A percentile compares a stretch with the other conserved stretches of the same genome.
phyloP scores from a whole-genome alignment of 1,140 invertebrate species.

The Stratiolaelaps scimitus region DNA sequence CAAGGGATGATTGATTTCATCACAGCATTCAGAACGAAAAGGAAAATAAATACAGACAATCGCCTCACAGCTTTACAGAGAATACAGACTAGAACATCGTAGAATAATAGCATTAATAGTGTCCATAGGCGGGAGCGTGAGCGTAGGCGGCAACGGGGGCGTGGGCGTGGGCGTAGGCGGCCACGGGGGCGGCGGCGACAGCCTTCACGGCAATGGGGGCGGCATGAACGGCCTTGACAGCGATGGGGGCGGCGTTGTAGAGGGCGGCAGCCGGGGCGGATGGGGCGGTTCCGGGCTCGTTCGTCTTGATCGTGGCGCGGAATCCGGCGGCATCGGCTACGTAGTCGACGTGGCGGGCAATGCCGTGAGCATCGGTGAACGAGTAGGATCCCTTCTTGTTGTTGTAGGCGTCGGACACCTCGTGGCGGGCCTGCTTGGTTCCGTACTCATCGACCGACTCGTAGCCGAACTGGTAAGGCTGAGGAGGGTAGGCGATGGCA shows the following conservation, averaged over 20 bases:
- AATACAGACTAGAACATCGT: conserved; percentile 14
- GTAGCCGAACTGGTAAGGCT: conserved; percentile 34
- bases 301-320: conserved; percentile 34
- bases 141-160: conserved; percentile 20
- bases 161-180: neutral
- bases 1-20: neutral
- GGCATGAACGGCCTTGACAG: conserved; percentile 23
- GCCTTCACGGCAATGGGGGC: neutral
- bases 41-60: conserved; percentile 27
- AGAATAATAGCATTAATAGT: conserved; percentile 17
- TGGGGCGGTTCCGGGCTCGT: conserved; percentile 32
- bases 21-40: conserved; percentile 26
- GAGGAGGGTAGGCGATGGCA: conserved; percentile 32
- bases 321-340: conserved; percentile 34
- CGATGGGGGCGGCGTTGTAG: conserved; percentile 33
- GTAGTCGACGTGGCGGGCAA: conserved; percentile 34
- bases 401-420: conserved; percentile 33
- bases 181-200: conserved; percentile 1
- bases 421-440: conserved; percentile 35
- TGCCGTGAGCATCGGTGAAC: conserved; percentile 34
- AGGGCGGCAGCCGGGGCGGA: conserved; percentile 31
- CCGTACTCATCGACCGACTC: conserved; percentile 34
- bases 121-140: conserved; percentile 20
- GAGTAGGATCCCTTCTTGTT: conserved; percentile 35
- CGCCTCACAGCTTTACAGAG: neutral